Base-by-base conservation (phyloP, 2,113 vertebrate species). In the Pholis gunnellus region DNA sequence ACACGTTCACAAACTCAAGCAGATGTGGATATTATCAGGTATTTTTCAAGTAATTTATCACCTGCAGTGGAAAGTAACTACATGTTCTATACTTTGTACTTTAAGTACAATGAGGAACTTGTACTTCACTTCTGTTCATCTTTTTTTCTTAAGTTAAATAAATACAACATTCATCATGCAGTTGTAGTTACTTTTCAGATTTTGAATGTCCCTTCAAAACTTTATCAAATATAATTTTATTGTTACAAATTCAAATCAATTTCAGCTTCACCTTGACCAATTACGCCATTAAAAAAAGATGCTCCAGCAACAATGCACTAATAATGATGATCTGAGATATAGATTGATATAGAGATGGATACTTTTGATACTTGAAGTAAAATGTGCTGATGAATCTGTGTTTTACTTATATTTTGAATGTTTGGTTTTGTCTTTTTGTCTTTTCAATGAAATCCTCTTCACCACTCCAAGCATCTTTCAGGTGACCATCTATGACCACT, bases 11-110 rank as follows among this genome's bases (percentile, higher is more conserved):
- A 40, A 3, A 52, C 54, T n/a, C 18, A 15, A 8, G 29, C 56
- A 38, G 29, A 1, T 25, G 80, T 36, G 80, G 18, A 64, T 65
- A 3, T 75, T 25, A 63, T 57, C 54, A 68, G 48, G 52, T 69
- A n/a, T 65, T 76, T 78, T 66, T 67, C 31, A 48, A 5, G 31
- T 78, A 69, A 73, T 48, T 66, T 67, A 56, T 73, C 34, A 13
- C 22, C 25, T 36, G 7, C 6, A 20, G 25, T 42, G 18, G 34
- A 54, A 52, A 78, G 48, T 20, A 31, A n/a, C n/a, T 31, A 25
- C n/a, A 10, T 57, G 25, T 57, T 56, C 9, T 56, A 25, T 38
- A 50, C 46, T 50, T 50, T 50, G 14, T 13, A 54, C 46, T 52
- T 27, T 44, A 29, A 34, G 11, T 63, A 38, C 50, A 61, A 2